Percentiles rank a stretch among this genome's conserved stretches.
These are phyloP conservation scores for Drosophila melanosoma DNA, from an alignment of 2,888 invertebrate genomes.

Conservation along the genomic window DNA sequence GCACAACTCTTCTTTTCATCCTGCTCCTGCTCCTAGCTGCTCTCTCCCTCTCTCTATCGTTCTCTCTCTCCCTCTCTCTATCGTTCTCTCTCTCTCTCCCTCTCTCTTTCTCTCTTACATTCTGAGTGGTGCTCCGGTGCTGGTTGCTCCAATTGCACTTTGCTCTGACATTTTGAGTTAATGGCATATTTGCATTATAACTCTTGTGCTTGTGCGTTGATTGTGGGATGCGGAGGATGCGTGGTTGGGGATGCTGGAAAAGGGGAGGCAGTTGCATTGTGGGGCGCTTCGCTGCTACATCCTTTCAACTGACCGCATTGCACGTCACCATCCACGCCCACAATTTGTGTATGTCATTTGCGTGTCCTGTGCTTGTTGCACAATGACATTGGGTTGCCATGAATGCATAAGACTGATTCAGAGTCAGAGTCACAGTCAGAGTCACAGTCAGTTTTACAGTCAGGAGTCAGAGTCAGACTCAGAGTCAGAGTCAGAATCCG, in stretches of 20 bases:
- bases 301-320: slow-evolving; percentile 27
- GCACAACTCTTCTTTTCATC: neutral
- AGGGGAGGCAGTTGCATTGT: neutral
- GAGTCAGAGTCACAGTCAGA: neutral
- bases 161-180: slow-evolving; percentile 76
- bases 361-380: slow-evolving; percentile 51
- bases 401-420: slow-evolving; percentile 39
- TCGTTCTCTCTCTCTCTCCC: neutral
- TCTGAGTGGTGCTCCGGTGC: neutral
- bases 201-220: slow-evolving; percentile 42
- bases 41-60: neutral
- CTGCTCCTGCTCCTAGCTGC: neutral
- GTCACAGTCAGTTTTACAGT: neutral
- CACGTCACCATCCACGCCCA: neutral
- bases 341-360: slow-evolving; percentile 8
- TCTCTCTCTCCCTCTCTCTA: neutral
- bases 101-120: too few relatives aligned
- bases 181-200: slow-evolving; percentile 79
- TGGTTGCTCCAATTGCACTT: slow-evolving; percentile 60
- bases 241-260: neutral
- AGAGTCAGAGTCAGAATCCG: neutral
- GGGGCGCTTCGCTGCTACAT: slow-evolving; percentile 7
- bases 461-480: neutral
- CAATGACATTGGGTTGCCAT: slow-evolving; percentile 61
- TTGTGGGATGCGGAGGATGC: slow-evolving; percentile 10